Conservation (phyloP, 2,888 invertebrate genomes). For the Octodonta nipae region DNA sequence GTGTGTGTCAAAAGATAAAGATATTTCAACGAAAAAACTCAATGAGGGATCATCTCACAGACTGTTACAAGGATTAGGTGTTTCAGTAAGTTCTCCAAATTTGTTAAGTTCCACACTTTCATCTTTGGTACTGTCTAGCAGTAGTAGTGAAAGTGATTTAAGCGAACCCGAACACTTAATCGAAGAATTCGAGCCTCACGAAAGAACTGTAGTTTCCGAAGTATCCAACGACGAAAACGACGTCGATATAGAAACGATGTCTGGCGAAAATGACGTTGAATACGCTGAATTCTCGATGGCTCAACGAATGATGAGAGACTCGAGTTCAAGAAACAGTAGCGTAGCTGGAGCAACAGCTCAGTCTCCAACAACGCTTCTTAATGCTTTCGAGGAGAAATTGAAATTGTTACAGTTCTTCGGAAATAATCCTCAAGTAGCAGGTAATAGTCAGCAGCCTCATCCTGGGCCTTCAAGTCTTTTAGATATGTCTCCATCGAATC, state of each 20-base stretch:
- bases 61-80: constrained; percentile 27
- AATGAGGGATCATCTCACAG: constrained; percentile 15
- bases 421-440: constrained; percentile 5
- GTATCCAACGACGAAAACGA: constrained; percentile 73
- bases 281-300: constrained; percentile 44
- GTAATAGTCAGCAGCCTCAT: constrained; percentile 4
- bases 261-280: constrained; percentile 64
- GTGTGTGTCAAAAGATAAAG: no score
- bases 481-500: constrained; percentile 25
- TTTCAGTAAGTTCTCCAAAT: constrained; percentile 34
- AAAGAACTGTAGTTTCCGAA: constrained; percentile 42
- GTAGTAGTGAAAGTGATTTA: constrained; percentile 34
- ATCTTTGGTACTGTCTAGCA: constrained; percentile 34
- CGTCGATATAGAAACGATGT: constrained; percentile 75
- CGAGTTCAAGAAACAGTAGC: constrained; percentile 17
- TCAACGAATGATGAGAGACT: constrained; percentile 31
- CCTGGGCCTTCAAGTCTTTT: constrained; percentile 8
- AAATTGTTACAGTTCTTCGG: constrained; percentile 39
- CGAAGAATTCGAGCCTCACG: constrained; percentile 41
- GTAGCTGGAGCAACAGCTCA: constrained; percentile 19
- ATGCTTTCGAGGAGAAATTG: constrained; percentile 40
- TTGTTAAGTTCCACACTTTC: constrained; percentile 31
- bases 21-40: constrained; percentile 12
- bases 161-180: constrained; percentile 53
- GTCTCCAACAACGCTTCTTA: constrained; percentile 15